Conservation (phyloP, 23 tunicate species). For the Phallusia fumigata region DNA sequence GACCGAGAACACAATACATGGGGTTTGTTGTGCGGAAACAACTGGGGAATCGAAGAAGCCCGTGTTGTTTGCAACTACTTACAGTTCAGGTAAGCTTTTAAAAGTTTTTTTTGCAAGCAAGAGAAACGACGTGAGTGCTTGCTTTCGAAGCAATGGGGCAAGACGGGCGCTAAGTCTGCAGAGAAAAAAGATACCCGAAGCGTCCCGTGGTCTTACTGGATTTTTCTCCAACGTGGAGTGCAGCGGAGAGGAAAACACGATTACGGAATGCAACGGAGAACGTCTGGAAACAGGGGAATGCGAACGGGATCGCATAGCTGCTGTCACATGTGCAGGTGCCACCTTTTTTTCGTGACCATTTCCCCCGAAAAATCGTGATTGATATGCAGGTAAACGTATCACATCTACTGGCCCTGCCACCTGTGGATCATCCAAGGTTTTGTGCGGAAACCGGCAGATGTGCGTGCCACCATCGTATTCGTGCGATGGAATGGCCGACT, state of each 20-base stretch:
- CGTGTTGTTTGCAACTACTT: conserved; percentile 73
- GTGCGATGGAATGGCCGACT: conserved; percentile 84
- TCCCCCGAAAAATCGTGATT: not conserved
- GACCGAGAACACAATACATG: conserved; percentile 60
- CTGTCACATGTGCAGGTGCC: conserved; percentile 59
- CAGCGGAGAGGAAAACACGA: conserved; percentile 38
- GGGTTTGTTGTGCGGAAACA: conserved; percentile 67
- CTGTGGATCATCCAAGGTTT: conserved; percentile 23
- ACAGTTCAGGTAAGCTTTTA: conserved; percentile 46
- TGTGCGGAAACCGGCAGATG: conserved; percentile 38
- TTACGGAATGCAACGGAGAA: conserved; percentile 56
- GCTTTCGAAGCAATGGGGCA: conserved; percentile 16
- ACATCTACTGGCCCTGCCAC: not conserved
- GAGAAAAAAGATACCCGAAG: conserved; percentile 13
- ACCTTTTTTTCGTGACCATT: too few relatives aligned
- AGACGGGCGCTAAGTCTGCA: conserved; percentile 27
- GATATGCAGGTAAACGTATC: not conserved
- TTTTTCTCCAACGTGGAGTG: conserved; percentile 31
- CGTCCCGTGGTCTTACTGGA: conserved; percentile 15
- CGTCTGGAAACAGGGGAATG: conserved; percentile 23
- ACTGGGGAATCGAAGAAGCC: conserved; percentile 56
- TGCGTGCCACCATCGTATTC: conserved; percentile 49
- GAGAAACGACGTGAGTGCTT: too few relatives aligned
- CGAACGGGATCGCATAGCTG: conserved; percentile 34
- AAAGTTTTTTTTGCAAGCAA: too few relatives aligned